phyloP scores from a whole-genome alignment of 2,797 vertebrate genomes.

The Distichodus sexfasciatus region DNA sequence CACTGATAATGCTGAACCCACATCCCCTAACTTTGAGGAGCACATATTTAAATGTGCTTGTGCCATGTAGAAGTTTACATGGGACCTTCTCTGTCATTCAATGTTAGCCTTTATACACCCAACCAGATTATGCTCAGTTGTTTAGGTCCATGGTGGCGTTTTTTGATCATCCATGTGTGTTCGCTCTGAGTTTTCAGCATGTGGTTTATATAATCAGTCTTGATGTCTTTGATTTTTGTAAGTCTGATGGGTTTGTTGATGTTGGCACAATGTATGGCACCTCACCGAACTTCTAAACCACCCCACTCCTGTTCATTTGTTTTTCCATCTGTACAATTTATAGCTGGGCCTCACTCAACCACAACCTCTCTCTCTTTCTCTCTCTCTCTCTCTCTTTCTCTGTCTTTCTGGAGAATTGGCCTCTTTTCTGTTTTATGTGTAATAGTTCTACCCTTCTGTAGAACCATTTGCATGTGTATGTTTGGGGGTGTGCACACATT shows the following conservation, averaged over 20 bases:
- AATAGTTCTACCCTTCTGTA: not conserved
- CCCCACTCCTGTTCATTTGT: slow-evolving; percentile 22
- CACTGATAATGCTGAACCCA: not conserved
- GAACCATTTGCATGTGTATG: too few species aligned
- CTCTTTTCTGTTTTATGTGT: not conserved
- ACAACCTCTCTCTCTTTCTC: not conserved
- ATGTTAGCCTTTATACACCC: not conserved
- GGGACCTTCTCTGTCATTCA: not conserved
- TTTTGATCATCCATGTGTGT: not conserved
- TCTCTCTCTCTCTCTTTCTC: not conserved
- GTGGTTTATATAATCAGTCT: slow-evolving; percentile 4
- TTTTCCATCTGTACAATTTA: slow-evolving; percentile 40
- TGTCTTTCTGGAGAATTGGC: not conserved
- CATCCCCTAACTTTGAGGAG: not conserved
- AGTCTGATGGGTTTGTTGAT: slow-evolving; percentile 17
- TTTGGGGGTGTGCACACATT: too few species aligned
- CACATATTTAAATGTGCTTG: not conserved
- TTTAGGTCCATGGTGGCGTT: not conserved
- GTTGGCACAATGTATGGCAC: slow-evolving; percentile 16
- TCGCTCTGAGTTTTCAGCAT: not conserved
- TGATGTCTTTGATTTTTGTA: slow-evolving; percentile 16
- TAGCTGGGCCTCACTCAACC: slow-evolving; percentile 2
- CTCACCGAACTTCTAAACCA: slow-evolving; percentile 24
- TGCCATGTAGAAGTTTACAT: too few species aligned
- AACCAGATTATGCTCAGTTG: not conserved